phyloP scores from a whole-genome alignment of 2,113 vertebrate genomes.

The Sorex fumeus region DNA sequence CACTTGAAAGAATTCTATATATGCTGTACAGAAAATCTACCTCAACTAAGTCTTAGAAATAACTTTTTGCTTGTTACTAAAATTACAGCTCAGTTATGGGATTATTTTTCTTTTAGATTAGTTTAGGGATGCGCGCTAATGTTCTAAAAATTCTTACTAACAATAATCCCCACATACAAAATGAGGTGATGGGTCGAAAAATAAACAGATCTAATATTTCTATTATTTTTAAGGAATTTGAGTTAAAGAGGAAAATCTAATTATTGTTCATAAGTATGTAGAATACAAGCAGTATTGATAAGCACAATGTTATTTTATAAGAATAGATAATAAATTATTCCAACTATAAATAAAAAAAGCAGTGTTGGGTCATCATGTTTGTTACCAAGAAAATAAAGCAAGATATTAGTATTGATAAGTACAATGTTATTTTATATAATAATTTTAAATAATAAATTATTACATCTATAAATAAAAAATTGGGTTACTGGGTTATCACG shows the following conservation, averaged over 20 bases:
- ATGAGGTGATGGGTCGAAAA: conserved; percentile 38
- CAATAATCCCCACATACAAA: neutral
- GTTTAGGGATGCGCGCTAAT: neutral
- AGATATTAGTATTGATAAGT: too few species aligned
- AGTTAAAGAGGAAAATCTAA: conserved; percentile 55
- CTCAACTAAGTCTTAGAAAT: conserved; percentile 36
- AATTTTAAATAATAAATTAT: too few species aligned
- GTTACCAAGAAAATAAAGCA: neutral
- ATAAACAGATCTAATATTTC: conserved; percentile 4
- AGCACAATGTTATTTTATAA: neutral
- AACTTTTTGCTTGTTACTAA: neutral
- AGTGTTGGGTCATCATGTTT: neutral
- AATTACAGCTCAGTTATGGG: neutral
- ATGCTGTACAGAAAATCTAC: neutral
- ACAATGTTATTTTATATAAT: too few species aligned
- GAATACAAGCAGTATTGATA: conserved; percentile 4
- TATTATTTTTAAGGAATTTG: conserved; percentile 53
- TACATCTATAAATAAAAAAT: too few species aligned
- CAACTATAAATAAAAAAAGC: conserved; percentile 43
- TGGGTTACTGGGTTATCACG: too few species aligned
- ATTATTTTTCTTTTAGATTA: conserved; percentile 2
- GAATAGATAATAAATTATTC: neutral
- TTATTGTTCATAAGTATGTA: conserved; percentile 33
- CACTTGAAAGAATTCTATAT: conserved; percentile 48
- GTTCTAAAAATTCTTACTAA: conserved; percentile 9